Percentiles rank a stretch among this genome's conserved stretches.
These are phyloP conservation scores for Platysteira castanea DNA, from an alignment of 2,113 vertebrate genomes.

Conservation along the genomic window DNA sequence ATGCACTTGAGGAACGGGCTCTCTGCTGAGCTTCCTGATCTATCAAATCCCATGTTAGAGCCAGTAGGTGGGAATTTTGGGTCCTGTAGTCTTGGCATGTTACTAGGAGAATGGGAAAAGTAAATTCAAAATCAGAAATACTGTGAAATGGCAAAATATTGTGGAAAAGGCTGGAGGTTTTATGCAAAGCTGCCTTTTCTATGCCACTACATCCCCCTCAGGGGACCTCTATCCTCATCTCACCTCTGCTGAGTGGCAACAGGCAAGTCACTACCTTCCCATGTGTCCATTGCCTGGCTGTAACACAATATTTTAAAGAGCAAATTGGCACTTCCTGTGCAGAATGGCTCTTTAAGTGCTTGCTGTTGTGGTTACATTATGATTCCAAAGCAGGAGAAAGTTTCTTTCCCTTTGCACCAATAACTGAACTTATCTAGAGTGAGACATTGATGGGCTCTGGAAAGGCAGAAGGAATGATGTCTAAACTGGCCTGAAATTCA, in stretches of 20 bases:
- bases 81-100: background rate
- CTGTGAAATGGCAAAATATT: background rate
- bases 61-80: background rate
- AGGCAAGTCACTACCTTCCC: background rate
- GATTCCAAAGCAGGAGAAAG: background rate
- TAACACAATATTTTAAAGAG: background rate
- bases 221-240: background rate
- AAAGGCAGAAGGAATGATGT: background rate
- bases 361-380: background rate
- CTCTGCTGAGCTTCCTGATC: background rate
- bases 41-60: background rate
- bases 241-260: background rate
- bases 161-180: background rate
- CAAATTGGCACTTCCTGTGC: background rate
- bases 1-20: background rate
- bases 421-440: background rate
- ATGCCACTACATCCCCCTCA: background rate
- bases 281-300: background rate
- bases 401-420: background rate
- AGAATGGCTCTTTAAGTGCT: background rate
- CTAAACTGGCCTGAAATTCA: constrained; percentile 9
- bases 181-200: background rate
- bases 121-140: background rate
- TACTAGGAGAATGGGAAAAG: background rate
- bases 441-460: background rate